These are phyloP conservation scores for Synanthedon vespiformis DNA, from an alignment of 2,888 invertebrate genomes.

Conservation along the genomic window DNA sequence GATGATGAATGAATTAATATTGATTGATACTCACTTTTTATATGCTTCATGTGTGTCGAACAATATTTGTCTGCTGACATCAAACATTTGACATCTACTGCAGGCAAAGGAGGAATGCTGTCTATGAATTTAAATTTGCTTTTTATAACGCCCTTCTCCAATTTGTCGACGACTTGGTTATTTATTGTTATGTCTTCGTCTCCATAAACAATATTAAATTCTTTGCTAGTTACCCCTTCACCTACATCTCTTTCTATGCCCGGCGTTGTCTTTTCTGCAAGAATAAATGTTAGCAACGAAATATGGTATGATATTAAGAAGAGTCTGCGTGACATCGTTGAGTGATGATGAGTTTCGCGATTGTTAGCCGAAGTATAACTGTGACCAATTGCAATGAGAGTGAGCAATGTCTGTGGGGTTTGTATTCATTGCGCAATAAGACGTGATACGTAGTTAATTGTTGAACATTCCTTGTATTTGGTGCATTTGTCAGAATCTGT, in stretches of 20 bases:
- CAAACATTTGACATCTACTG: constrained; percentile 52
- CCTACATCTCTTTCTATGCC: constrained; percentile 30
- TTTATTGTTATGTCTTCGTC: constrained; percentile 41
- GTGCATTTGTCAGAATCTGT: no score
- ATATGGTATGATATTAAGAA: constrained; percentile 9
- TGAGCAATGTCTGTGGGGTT: constrained; percentile 2
- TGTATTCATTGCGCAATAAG: constrained; percentile 29
- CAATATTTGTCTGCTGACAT: constrained; percentile 56
- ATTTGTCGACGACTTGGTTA: constrained; percentile 38
- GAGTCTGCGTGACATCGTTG: constrained; percentile 24
- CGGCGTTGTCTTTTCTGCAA: constrained; percentile 20
- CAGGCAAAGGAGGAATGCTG: constrained; percentile 29
- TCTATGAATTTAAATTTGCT: constrained; percentile 26
- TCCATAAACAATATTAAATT: constrained; percentile 36
- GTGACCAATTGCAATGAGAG: constrained; percentile 11
- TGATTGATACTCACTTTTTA: constrained; percentile 41
- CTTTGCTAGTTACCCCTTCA: constrained; percentile 33
- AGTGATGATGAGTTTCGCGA: constrained; percentile 3
- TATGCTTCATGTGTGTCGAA: constrained; percentile 39
- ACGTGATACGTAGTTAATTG: constrained; percentile 35
- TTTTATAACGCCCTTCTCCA: constrained; percentile 31
- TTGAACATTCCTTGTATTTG: constrained; percentile 15
- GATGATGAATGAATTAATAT: neutral
- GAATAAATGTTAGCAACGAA: constrained; percentile 10
- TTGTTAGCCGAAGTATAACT: constrained; percentile 11